Base-by-base conservation (phyloP, 2,113 vertebrate species). In the Stigmatopora nigra region DNA sequence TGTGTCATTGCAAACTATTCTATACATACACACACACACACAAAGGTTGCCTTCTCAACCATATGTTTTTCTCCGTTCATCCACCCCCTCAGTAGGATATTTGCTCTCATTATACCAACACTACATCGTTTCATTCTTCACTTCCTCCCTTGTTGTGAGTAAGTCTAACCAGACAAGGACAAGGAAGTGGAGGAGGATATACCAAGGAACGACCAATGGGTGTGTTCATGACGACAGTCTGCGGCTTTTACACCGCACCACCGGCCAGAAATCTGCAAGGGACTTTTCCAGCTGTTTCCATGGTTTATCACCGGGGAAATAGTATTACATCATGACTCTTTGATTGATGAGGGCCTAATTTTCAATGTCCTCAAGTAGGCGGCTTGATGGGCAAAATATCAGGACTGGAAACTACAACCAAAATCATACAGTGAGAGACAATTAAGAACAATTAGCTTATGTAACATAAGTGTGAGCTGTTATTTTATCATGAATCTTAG, bases 31-130 rank as follows among this genome's bases (percentile, higher is more conserved):
- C 36, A 65, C 44, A 60, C 36, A 65, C 53, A 53, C 20, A 59
- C 46, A 67, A 57, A 59, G 64, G 71, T 75, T 78, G 68, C 75
- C 55, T 61, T 65, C 60, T 65, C 58, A 79, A 22, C 17, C 69
- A 70, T 72, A 52, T 65, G 69, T 81, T 73, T 76, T 79, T 63
- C 76, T 78, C 74, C 75, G 60, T 71, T 74, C 80, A 74, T 51
- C 76, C 79, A 56, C 87, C 87, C 82, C 84, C 87, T 79, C 81
- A 84, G 71, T 60, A n/a, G 77, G 81, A 70, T 85, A 79, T 88
- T 86, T 83, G 68, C 76, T 68, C 71, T 72, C 47, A 65, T 78
- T 68, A 62, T 64, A 74, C 75, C 58, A 65, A 61, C 48, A 36
- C 73, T 67, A 46, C 73, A 20, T 7, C 78, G 61, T 61, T 78